A percentile compares a stretch with the other conserved stretches of the same genome.
These are phyloP conservation scores for Tupiocoris notatus DNA, from an alignment of 2,888 invertebrate genomes.

Conservation along the genomic window DNA sequence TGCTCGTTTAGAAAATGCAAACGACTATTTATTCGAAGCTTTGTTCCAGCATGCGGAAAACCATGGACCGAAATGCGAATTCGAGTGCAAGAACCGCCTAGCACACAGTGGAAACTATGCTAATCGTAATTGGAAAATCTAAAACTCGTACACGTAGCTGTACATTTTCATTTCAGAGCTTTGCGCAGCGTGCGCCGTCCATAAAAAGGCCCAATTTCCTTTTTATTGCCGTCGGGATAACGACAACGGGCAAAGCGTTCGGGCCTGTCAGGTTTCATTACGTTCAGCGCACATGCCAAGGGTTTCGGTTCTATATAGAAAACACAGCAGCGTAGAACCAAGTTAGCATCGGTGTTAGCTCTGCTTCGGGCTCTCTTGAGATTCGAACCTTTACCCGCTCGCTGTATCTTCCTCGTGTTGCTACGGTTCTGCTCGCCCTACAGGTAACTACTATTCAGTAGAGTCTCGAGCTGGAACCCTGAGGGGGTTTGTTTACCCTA, in stretches of 20 bases:
- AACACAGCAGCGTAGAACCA: not conserved
- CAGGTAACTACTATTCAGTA: not conserved
- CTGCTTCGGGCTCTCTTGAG: not conserved
- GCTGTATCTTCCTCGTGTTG: too few species aligned
- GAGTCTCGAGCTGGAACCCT: not conserved
- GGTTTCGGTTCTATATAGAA: not conserved
- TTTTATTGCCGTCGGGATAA: not conserved
- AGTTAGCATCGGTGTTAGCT: not conserved
- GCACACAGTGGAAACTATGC: too few species aligned
- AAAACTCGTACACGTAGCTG: too few species aligned
- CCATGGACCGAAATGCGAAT: too few species aligned
- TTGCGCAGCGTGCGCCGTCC: not conserved
- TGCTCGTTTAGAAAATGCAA: too few species aligned
- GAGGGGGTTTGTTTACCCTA: not conserved
- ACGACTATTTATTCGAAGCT: too few species aligned
- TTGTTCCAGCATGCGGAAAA: too few species aligned
- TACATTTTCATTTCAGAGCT: not conserved
- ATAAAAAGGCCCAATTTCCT: not conserved
- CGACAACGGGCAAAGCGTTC: not conserved
- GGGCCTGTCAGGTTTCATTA: not conserved
- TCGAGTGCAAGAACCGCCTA: too few species aligned
- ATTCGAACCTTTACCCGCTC: not conserved
- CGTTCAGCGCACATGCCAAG: not conserved
- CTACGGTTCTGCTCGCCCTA: too few species aligned
- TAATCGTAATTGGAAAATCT: too few species aligned